Evolutionary conservation across 2,113 vertebrate genomes (phyloP).

Genomic region (Rhynchomys soricoides): DNA sequence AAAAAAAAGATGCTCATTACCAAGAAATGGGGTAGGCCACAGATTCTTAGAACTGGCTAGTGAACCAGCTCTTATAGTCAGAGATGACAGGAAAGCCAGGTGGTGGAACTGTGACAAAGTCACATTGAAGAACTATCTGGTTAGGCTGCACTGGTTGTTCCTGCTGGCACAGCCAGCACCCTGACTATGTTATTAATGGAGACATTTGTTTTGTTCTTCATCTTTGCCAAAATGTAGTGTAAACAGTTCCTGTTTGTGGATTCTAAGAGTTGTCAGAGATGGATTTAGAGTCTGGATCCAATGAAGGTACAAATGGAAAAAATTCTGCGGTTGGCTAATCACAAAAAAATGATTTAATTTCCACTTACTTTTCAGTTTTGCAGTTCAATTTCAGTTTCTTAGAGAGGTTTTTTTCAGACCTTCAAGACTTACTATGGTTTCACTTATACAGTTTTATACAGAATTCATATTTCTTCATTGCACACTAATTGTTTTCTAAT

Average conservation of each 20-base stretch:
- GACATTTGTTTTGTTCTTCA: background rate
- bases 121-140: background rate
- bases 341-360: background rate
- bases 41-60: background rate
- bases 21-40: background rate
- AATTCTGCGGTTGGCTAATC: background rate
- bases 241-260: background rate
- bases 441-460: background rate
- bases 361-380: slow-evolving; percentile 6
- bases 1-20: background rate
- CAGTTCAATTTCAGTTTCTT: slow-evolving; percentile 34
- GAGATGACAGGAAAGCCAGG: background rate
- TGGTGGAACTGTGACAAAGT: background rate
- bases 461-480: background rate
- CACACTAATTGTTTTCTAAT: background rate
- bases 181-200: background rate
- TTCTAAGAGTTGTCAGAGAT: background rate
- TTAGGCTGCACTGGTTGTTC: background rate
- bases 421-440: background rate
- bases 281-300: background rate
- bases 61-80: background rate
- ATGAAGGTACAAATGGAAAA: background rate
- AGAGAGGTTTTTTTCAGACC: background rate
- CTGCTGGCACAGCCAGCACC: background rate
- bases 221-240: background rate